A percentile compares a stretch with the other conserved stretches of the same genome.
Evolutionary conservation across 1,140 invertebrate species (phyloP).

Genomic region (Charaxes varanes): DNA sequence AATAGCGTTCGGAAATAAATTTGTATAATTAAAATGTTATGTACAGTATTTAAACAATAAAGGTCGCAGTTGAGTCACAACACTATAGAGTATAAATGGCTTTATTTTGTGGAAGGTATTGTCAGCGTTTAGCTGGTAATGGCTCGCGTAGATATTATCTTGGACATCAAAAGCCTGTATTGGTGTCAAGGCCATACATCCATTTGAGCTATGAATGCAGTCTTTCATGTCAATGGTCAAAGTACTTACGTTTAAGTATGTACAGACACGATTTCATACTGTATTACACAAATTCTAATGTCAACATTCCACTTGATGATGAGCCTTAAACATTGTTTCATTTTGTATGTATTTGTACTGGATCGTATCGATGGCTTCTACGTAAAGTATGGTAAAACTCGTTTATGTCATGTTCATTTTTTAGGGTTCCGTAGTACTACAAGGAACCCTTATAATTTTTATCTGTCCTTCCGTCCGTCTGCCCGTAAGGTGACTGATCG

Average conservation of each 20-base stretch:
- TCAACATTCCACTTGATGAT: no score
- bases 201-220: constrained; percentile 36
- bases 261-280: constrained; percentile 6
- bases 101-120: constrained; percentile 31
- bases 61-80: constrained; percentile 2
- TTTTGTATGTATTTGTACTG: no score
- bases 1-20: no score
- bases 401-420: no score
- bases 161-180: constrained; percentile 44
- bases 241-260: constrained; percentile 16
- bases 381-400: no score
- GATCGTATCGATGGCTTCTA: no score
- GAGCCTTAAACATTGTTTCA: no score
- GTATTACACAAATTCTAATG: no score
- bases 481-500: no score
- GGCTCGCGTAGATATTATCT: constrained; percentile 55
- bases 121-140: constrained; percentile 43
- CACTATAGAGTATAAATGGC: neutral
- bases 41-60: constrained; percentile 4
- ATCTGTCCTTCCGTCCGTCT: no score
- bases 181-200: constrained; percentile 54
- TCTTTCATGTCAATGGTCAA: constrained; percentile 27
- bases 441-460: no score
- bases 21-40: neutral
- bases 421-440: no score